Conservation (phyloP, 2,113 vertebrate genomes). For the Peromyscus maniculatus region DNA sequence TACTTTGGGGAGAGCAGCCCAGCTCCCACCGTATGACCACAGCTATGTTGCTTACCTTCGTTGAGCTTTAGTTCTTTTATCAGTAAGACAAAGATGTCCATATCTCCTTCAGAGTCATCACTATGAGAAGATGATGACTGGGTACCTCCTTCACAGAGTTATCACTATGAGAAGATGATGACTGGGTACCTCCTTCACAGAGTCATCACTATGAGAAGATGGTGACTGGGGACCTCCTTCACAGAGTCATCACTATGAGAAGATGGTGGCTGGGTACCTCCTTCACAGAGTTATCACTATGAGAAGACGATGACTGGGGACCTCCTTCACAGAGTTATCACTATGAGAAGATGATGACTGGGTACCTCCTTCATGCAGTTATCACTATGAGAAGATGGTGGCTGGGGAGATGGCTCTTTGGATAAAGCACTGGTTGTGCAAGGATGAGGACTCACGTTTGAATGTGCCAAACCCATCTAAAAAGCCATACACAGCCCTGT, state of each 20-base stretch:
- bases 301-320: too few relatives aligned
- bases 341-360: neutral
- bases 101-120: neutral
- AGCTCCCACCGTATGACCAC: neutral
- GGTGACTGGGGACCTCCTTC: neutral
- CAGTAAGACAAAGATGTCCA: neutral
- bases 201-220: neutral
- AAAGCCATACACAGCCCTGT: neutral
- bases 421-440: neutral
- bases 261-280: neutral
- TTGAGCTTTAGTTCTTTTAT: conserved; percentile 22
- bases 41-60: neutral
- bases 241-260: neutral
- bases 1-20: neutral
- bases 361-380: neutral
- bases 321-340: neutral
- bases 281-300: neutral
- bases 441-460: neutral
- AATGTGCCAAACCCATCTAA: neutral
- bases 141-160: neutral
- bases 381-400: neutral
- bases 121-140: too few relatives aligned
- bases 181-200: neutral
- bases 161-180: neutral
- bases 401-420: neutral